Base-by-base conservation (phyloP, 2,113 vertebrate species). In the Vicugna pacos region DNA sequence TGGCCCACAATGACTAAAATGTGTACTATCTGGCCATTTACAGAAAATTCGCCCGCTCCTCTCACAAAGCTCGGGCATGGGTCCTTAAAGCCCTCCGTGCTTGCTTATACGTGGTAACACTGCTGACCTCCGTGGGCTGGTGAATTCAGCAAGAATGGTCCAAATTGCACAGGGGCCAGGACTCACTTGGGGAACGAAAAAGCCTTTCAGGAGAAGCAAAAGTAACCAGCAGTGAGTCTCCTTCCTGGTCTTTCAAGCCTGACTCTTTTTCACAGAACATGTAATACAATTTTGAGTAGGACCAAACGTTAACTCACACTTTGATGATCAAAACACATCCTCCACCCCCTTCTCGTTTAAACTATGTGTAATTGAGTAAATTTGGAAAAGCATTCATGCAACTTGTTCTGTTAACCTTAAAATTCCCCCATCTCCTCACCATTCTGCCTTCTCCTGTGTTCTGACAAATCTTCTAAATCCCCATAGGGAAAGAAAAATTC, bases 311-410 rank as follows among this genome's bases (percentile, higher is more conserved):
- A 75, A 93, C 64, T 75, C 48, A 7, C 0, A 14, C 76, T 89
- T 96, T 96, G 89, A 97, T 77, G 72, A 91, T 86, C 93, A 95
- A 93, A 91, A 77, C 9, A n/a, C 30, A 19, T 6, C 70, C n/a
- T 64, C 6, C 42, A 85, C 72, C 65, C 32, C 56, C 16, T 96
- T 69, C 67, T 80, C n/a, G 5, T 93, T 93, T 89, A 77, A 77
- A 86, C 88, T 85, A 30, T 32, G 30, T 42, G 20, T 69, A 92
- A 67, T 42, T 76, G 73, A 89, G 65, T 81, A 81, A 89, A 96
- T 92, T 60, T 90, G 64, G 54, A 16, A 86, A 83, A 69, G 65
- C 76, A 46, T 88, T 87, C 70, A 89, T 64, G 67, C 30, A 52
- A 67, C 10, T 89, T 24, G 0, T 35, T 62, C 65, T 91, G 72